Evolutionary conservation across 2,888 invertebrate genomes (phyloP).

Genomic region (Lampropteryx suffumata): DNA sequence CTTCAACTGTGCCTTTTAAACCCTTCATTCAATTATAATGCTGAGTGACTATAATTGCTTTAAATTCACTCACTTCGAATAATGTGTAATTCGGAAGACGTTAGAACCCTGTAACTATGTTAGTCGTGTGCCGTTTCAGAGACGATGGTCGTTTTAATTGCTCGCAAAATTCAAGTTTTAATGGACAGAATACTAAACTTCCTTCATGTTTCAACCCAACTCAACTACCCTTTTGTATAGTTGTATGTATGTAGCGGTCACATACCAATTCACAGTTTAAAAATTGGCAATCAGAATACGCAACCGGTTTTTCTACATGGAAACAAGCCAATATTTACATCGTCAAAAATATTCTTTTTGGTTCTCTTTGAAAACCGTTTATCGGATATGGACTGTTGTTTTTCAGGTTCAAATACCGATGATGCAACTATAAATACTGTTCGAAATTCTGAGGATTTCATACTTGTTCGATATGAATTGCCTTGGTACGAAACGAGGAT

Average conservation of each 20-base stretch:
- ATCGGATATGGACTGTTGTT: background rate
- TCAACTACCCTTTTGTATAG: background rate
- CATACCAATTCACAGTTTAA: slow-evolving; percentile 9
- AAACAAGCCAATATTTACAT: slow-evolving; percentile 8
- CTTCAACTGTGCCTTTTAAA: slow-evolving; percentile 9
- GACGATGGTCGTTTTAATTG: slow-evolving; percentile 1
- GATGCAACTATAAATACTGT: background rate
- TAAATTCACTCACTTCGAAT: background rate
- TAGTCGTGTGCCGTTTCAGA: background rate
- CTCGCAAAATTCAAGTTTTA: slow-evolving; percentile 6
- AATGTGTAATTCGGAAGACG: slow-evolving; percentile 2
- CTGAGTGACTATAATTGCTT: slow-evolving; percentile 1
- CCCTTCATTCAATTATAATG: slow-evolving; percentile 12
- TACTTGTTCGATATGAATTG: slow-evolving; percentile 67
- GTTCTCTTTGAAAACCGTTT: background rate
- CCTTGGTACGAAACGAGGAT: slow-evolving; percentile 54
- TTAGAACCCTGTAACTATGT: background rate
- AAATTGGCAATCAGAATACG: slow-evolving; percentile 15
- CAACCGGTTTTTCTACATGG: slow-evolving; percentile 2
- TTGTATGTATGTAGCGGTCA: background rate
- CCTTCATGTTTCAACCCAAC: slow-evolving; percentile 1
- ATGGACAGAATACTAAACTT: slow-evolving; percentile 2
- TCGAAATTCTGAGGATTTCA: slow-evolving; percentile 5
- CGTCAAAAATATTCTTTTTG: background rate
- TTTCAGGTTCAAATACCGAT: slow-evolving; percentile 11